Percentiles rank a stretch among this genome's conserved stretches.
Evolutionary conservation across 2,888 invertebrate species (phyloP).

Genomic region (Drosophila siamana): DNA sequence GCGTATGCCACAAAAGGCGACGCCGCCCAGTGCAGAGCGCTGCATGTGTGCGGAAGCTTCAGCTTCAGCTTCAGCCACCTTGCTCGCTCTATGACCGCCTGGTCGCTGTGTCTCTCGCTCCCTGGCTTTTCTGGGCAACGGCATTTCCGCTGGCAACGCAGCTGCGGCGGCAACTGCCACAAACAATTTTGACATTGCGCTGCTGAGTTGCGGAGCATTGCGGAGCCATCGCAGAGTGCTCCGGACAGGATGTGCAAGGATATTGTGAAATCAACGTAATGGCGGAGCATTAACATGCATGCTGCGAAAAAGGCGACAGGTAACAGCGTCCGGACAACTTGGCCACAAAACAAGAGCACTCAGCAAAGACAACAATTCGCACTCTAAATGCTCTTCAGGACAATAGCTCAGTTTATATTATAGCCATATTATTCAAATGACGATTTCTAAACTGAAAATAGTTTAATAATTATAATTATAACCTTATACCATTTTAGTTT

Average conservation of each 20-base stretch:
- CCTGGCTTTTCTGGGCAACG: constrained; percentile 22
- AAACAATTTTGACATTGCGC: constrained; percentile 76
- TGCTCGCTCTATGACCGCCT: background rate
- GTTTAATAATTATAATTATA: too few relatives aligned
- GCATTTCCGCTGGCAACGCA: constrained; percentile 77
- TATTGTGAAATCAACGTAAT: constrained; percentile 81
- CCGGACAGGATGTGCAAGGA: constrained; percentile 77
- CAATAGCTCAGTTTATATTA: background rate
- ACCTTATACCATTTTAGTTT: background rate
- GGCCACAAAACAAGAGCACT: constrained; percentile 51
- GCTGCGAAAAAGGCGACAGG: constrained; percentile 61
- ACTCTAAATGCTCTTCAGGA: constrained; percentile 24
- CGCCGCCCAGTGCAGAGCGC: constrained; percentile 7
- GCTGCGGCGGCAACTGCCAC: constrained; percentile 74
- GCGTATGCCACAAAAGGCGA: constrained; percentile 61
- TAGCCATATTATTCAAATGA: background rate
- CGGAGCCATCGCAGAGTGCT: constrained; percentile 47
- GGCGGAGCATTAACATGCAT: constrained; percentile 75
- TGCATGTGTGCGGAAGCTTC: constrained; percentile 22
- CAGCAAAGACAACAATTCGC: background rate
- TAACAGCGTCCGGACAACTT: constrained; percentile 50
- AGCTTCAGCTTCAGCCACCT: background rate
- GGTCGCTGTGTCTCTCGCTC: background rate
- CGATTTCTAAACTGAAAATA: too few relatives aligned
- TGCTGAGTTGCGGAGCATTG: constrained; percentile 43